These are phyloP conservation scores for Platysteira castanea DNA, from an alignment of 2,113 vertebrate genomes.

Conservation along the genomic window DNA sequence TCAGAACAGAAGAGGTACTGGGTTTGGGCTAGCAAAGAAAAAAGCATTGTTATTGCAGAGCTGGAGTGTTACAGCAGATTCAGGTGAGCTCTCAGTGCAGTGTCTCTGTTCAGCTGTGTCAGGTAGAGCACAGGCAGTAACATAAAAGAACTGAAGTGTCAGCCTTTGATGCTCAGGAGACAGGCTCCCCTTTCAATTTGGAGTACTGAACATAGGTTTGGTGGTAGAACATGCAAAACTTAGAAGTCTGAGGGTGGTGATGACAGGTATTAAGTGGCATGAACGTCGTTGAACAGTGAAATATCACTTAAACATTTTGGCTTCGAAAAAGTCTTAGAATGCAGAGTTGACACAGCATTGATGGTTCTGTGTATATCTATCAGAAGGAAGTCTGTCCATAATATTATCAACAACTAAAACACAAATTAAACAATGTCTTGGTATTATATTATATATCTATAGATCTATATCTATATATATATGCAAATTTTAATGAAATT, in stretches of 20 bases:
- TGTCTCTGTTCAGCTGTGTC: neutral
- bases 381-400: neutral
- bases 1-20: neutral
- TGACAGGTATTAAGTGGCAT: neutral
- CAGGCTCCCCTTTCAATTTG: neutral
- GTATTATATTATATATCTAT: neutral
- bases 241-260: neutral
- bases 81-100: neutral
- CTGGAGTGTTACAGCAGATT: neutral
- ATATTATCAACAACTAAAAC: neutral
- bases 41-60: neutral
- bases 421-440: neutral
- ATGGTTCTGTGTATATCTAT: neutral
- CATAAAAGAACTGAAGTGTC: neutral
- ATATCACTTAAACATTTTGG: neutral
- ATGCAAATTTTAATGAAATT: neutral
- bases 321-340: neutral
- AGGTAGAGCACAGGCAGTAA: neutral
- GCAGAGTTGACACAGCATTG: neutral
- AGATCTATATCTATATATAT: neutral
- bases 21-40: neutral
- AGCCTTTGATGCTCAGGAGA: slow-evolving; percentile 21
- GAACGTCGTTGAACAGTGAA: neutral
- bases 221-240: neutral
- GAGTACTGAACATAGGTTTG: neutral